Evolutionary conservation across 1,140 invertebrate species (phyloP).

Genomic region (Pogonomyrmex barbatus): DNA sequence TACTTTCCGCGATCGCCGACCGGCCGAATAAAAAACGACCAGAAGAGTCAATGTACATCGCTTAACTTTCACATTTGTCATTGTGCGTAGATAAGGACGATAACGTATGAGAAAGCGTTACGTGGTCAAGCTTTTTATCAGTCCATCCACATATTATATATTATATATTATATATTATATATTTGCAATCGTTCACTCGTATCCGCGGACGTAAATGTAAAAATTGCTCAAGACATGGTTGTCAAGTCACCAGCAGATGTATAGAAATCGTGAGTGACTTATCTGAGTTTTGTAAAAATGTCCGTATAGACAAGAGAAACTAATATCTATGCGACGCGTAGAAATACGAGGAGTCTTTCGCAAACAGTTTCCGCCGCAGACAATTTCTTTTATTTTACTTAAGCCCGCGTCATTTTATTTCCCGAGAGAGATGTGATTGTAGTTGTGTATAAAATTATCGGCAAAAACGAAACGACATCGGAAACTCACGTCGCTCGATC

Average conservation of each 20-base stretch:
- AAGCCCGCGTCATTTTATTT: slow-evolving; percentile 6
- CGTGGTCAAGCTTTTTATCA: background rate
- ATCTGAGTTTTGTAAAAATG: slow-evolving; percentile 13
- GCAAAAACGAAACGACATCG: background rate
- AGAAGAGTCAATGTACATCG: slow-evolving; percentile 31
- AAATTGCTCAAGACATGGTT: slow-evolving; percentile 64
- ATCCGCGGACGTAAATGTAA: slow-evolving; percentile 54
- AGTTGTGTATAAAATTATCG: background rate
- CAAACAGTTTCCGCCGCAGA: too few relatives aligned
- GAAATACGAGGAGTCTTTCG: background rate
- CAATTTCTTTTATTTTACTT: slow-evolving; percentile 1
- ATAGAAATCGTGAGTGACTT: background rate
- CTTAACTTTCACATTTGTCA: slow-evolving; percentile 31
- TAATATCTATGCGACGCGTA: background rate
- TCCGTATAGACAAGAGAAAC: background rate
- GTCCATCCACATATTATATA: slow-evolving; percentile 23
- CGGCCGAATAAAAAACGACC: background rate
- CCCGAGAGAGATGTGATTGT: background rate
- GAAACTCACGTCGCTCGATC: slow-evolving; percentile 18
- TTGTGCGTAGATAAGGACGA: slow-evolving; percentile 28
- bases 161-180: slow-evolving; percentile 16
- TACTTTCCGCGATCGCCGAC: slow-evolving; percentile 23
- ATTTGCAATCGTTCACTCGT: slow-evolving; percentile 27
- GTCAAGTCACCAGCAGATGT: slow-evolving; percentile 25
- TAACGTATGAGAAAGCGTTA: slow-evolving; percentile 4